Conservation (phyloP, 2,797 vertebrate genomes). For the Siniperca scherzeri region DNA sequence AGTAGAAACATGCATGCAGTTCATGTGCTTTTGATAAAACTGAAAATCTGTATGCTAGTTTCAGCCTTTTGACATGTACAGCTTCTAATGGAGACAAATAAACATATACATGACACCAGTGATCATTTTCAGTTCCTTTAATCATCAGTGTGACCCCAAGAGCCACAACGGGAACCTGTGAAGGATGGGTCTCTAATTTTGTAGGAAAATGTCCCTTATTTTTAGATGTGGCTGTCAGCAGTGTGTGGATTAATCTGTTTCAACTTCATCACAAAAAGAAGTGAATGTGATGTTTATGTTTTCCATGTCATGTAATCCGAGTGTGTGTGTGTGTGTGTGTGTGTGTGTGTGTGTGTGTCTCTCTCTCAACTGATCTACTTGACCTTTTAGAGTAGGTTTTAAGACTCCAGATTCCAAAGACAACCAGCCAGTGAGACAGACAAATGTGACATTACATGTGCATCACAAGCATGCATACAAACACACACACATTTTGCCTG, state of each 20-base stretch:
- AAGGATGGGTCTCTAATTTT: slow-evolving; percentile 7
- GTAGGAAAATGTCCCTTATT: background rate
- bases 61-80: background rate
- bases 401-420: slow-evolving; percentile 31
- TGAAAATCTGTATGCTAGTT: background rate
- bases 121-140: background rate
- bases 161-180: background rate
- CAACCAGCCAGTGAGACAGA: slow-evolving; percentile 37
- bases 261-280: background rate
- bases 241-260: background rate
- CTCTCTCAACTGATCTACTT: slow-evolving; percentile 46
- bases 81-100: background rate
- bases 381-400: slow-evolving; percentile 70
- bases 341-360: background rate
- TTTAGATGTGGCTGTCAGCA: background rate
- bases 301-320: slow-evolving; percentile 15
- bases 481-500: background rate
- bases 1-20: slow-evolving; percentile 1
- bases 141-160: background rate
- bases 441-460: slow-evolving; percentile 58
- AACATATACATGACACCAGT: background rate
- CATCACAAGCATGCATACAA: slow-evolving; percentile 16
- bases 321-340: slow-evolving; percentile 1
- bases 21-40: background rate
- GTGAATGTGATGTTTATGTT: background rate